phyloP scores from a whole-genome alignment of 2,113 vertebrate species.

The Pachypanchax playfairii region DNA sequence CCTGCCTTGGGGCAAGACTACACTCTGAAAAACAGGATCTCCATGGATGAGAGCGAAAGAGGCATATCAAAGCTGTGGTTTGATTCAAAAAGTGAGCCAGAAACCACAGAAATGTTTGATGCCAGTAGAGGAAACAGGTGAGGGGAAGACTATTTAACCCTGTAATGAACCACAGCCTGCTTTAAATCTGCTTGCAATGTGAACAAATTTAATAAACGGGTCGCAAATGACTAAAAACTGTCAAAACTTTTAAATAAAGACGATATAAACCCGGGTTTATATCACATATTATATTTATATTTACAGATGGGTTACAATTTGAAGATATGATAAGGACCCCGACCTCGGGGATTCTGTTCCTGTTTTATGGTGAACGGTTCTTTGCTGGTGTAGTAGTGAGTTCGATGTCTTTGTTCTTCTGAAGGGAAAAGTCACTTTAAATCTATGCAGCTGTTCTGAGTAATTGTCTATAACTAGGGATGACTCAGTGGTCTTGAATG shows the following conservation, averaged over 20 bases:
- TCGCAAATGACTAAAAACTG: conserved; percentile 2
- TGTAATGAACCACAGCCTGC: conserved; percentile 34
- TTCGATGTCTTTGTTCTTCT: no score
- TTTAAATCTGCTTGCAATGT: conserved; percentile 22
- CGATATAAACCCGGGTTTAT: not conserved
- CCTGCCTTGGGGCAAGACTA: conserved; percentile 9
- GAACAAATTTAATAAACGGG: conserved; percentile 6
- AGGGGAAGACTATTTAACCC: conserved; percentile 63
- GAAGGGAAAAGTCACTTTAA: not conserved
- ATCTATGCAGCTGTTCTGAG: not conserved
- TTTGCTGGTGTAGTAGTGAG: not conserved
- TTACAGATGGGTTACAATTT: not conserved
- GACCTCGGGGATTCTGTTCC: no score
- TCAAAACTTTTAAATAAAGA: conserved; percentile 2
- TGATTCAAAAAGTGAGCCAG: conserved; percentile 62
- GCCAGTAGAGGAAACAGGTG: conserved; percentile 77
- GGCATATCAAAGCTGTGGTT: conserved; percentile 51
- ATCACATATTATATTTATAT: not conserved
- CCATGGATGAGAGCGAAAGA: conserved; percentile 18
- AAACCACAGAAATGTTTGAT: conserved; percentile 68
- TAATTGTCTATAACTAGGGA: not conserved
- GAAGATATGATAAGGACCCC: not conserved
- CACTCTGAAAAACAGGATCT: conserved; percentile 55
- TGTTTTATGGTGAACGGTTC: not conserved
- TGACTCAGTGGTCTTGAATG: not conserved